Percentiles rank a stretch among this genome's conserved stretches.
These are phyloP conservation scores for Plusia festucae DNA, from an alignment of 2,888 invertebrate genomes.

Conservation along the genomic window DNA sequence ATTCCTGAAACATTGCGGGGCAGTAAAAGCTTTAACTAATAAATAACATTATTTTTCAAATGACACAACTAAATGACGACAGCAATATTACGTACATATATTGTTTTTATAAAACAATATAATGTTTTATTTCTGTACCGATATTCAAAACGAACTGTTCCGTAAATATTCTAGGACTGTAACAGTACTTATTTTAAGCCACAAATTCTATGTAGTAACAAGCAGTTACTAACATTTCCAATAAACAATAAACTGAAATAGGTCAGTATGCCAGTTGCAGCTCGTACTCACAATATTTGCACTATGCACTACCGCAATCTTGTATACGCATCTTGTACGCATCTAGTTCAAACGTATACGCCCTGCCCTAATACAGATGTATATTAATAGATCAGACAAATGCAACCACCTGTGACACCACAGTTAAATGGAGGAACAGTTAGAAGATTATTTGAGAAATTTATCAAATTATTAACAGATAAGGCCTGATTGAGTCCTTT, in stretches of 20 bases:
- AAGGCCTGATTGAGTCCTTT: too few species aligned
- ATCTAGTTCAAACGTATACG: background rate
- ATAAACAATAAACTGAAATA: constrained; percentile 15
- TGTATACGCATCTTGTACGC: background rate
- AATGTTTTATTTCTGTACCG: too few species aligned
- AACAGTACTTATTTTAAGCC: background rate
- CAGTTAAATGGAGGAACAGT: background rate
- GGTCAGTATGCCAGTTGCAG: constrained; percentile 41
- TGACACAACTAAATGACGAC: too few species aligned
- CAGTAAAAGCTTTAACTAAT: too few species aligned
- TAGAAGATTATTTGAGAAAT: background rate
- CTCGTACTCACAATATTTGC: constrained; percentile 33
- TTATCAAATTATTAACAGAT: too few species aligned
- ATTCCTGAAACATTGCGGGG: too few species aligned
- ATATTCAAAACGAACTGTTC: too few species aligned
- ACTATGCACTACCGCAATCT: constrained; percentile 43
- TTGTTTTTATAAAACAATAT: too few species aligned
- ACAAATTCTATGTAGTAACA: background rate
- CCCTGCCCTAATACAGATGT: background rate
- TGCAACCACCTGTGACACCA: constrained; percentile 7
- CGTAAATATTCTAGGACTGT: background rate
- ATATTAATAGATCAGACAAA: constrained; percentile 5
- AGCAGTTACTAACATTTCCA: background rate
- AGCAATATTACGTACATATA: too few species aligned
- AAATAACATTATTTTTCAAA: too few species aligned